A percentile compares a stretch with the other conserved stretches of the same genome.
These are phyloP conservation scores for Eledona agricola DNA, from an alignment of 2,888 invertebrate genomes.

Conservation along the genomic window DNA sequence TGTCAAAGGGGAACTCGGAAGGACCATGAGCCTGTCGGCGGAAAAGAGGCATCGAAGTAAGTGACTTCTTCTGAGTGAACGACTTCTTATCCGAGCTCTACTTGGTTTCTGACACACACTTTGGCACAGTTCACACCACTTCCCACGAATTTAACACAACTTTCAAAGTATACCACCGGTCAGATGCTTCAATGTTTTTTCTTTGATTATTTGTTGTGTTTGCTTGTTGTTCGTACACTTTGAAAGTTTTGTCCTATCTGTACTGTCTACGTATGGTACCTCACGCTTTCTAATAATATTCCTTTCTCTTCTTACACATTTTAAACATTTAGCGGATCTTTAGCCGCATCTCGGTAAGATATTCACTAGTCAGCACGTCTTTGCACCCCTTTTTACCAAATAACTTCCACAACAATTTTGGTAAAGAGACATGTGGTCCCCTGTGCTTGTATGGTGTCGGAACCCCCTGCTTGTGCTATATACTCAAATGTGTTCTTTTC, in stretches of 20 bases:
- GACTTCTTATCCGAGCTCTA: slow-evolving; percentile 23
- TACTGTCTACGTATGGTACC: slow-evolving; percentile 34
- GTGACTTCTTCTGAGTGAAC: slow-evolving; percentile 37
- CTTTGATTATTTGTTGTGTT: too few species aligned
- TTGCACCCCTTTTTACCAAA: slow-evolving; percentile 35
- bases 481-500: neutral
- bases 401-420: slow-evolving; percentile 20
- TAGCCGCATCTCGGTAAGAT: slow-evolving; percentile 59
- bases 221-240: slow-evolving; percentile 15
- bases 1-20: slow-evolving; percentile 82
- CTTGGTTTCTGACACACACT: slow-evolving; percentile 27
- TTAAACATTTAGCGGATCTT: slow-evolving; percentile 58
- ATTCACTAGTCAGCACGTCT: slow-evolving; percentile 50
- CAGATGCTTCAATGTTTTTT: slow-evolving; percentile 1
- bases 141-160: slow-evolving; percentile 11
- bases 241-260: slow-evolving; percentile 33
- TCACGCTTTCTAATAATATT: slow-evolving; percentile 51
- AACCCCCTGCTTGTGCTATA: slow-evolving; percentile 31
- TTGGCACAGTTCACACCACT: slow-evolving; percentile 27
- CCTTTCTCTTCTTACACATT: slow-evolving; percentile 56
- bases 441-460: slow-evolving; percentile 41
- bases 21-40: slow-evolving; percentile 82
- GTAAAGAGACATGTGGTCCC: slow-evolving; percentile 33
- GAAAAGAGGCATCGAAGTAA: slow-evolving; percentile 69
- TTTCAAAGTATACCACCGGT: slow-evolving; percentile 8